A percentile compares a stretch with the other conserved stretches of the same genome.
These are phyloP conservation scores for Amphipoea lucens DNA, from an alignment of 2,888 invertebrate species.

Conservation along the genomic window DNA sequence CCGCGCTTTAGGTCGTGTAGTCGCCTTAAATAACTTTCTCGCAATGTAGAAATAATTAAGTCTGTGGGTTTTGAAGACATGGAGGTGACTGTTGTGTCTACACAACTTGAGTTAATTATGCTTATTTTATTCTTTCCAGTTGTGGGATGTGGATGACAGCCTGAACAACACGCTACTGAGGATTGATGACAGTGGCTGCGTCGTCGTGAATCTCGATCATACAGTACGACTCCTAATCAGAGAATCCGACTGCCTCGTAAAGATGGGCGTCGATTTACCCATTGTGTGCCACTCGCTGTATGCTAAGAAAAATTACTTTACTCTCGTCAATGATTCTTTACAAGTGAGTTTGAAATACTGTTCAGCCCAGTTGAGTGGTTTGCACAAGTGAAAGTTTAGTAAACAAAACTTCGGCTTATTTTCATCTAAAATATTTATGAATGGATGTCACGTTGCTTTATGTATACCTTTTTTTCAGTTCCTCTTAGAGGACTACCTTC, in stretches of 20 bases:
- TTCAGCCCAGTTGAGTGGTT: not conserved
- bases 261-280: slow-evolving; percentile 95
- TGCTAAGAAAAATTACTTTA: slow-evolving; percentile 94
- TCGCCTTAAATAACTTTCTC: not conserved
- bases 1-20: too few species aligned
- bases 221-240: slow-evolving; percentile 94
- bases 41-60: not conserved
- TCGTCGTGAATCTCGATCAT: slow-evolving; percentile 94
- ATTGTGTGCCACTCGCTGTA: slow-evolving; percentile 95
- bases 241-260: slow-evolving; percentile 96
- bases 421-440: slow-evolving; percentile 1
- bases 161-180: slow-evolving; percentile 91
- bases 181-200: slow-evolving; percentile 91
- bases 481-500: slow-evolving; percentile 94
- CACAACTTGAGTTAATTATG: too few species aligned
- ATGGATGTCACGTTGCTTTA: slow-evolving; percentile 2
- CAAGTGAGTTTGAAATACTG: slow-evolving; percentile 87
- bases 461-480: slow-evolving; percentile 86
- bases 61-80: not conserved
- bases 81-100: not conserved
- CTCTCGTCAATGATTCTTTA: slow-evolving; percentile 93
- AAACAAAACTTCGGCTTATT: not conserved
- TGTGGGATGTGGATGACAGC: slow-evolving; percentile 92
- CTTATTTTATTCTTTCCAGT: slow-evolving; percentile 77
- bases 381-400: not conserved